phyloP scores from a whole-genome alignment of 2,797 vertebrate genomes.

The Tachyglossus aculeatus region DNA sequence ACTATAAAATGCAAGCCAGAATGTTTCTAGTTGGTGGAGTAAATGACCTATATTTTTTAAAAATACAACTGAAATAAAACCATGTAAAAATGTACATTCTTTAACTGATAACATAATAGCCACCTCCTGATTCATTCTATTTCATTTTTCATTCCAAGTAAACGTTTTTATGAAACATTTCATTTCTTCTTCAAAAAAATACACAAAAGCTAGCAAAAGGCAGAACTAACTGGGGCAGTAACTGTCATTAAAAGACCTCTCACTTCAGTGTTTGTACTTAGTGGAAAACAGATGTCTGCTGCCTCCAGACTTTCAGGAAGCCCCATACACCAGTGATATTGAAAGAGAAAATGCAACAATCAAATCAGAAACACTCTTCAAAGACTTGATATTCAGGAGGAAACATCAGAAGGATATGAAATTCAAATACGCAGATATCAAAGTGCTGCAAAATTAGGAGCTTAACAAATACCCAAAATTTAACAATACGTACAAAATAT shows the following conservation, averaged over 20 bases:
- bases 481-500: too few species aligned
- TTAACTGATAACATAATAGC: slow-evolving; percentile 35
- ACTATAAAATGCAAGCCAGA: slow-evolving; percentile 38
- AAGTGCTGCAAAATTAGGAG: too few species aligned
- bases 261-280: background rate
- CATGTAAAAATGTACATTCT: slow-evolving; percentile 16
- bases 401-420: background rate
- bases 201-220: background rate
- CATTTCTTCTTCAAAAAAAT: slow-evolving; percentile 9
- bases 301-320: slow-evolving; percentile 1
- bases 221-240: background rate
- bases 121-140: slow-evolving; percentile 29
- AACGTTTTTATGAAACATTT: slow-evolving; percentile 10
- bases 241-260: background rate
- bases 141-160: slow-evolving; percentile 15
- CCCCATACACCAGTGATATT: background rate
- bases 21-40: slow-evolving; percentile 14
- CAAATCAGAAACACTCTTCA: background rate
- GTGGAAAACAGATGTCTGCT: background rate
- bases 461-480: too few species aligned
- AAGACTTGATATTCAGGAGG: background rate
- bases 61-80: slow-evolving; percentile 47
- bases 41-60: slow-evolving; percentile 29
- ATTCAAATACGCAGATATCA: background rate
- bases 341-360: background rate